Percentiles rank a stretch among this genome's conserved stretches.
These are phyloP conservation scores for Dendroctonus valens DNA, from an alignment of 1,140 invertebrate species.

Conservation along the genomic window DNA sequence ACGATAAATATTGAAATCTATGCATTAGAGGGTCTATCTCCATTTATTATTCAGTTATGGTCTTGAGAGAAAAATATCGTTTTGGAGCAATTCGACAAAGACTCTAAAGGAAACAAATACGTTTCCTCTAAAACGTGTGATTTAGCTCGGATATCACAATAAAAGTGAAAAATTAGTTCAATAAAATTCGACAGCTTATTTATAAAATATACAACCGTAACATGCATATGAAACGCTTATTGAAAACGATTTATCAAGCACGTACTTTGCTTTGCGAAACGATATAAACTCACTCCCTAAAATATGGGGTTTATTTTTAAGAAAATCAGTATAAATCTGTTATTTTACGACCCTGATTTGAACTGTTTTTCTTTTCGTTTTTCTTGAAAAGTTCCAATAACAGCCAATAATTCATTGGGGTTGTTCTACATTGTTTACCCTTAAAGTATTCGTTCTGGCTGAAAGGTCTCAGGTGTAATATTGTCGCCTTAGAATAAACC, in stretches of 20 bases:
- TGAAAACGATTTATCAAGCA: conserved; percentile 39
- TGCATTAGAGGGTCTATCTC: too few relatives aligned
- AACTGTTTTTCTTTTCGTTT: neutral
- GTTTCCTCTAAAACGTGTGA: conserved; percentile 24
- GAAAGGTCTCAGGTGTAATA: too few relatives aligned
- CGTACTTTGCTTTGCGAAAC: conserved; percentile 2
- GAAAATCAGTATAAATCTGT: conserved; percentile 2
- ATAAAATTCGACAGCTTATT: conserved; percentile 41
- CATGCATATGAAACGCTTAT: conserved; percentile 38
- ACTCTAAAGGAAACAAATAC: conserved; percentile 9
- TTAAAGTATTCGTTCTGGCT: too few relatives aligned
- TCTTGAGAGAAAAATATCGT: conserved; percentile 11
- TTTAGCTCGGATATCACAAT: conserved; percentile 33
- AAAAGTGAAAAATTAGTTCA: conserved; percentile 39
- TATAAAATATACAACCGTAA: conserved; percentile 36
- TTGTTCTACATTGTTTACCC: too few relatives aligned
- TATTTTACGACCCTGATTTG: conserved; percentile 5
- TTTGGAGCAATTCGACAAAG: conserved; percentile 12
- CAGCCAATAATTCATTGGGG: neutral
- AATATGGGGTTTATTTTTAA: conserved; percentile 22
- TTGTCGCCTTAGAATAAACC: too few relatives aligned
- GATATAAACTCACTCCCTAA: conserved; percentile 21
- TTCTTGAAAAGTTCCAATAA: neutral
- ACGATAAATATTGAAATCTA: too few relatives aligned
- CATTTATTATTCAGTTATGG: conserved; percentile 23